Conservation (phyloP, 1,140 invertebrate species). For the Lepidotrigona ventralis region DNA sequence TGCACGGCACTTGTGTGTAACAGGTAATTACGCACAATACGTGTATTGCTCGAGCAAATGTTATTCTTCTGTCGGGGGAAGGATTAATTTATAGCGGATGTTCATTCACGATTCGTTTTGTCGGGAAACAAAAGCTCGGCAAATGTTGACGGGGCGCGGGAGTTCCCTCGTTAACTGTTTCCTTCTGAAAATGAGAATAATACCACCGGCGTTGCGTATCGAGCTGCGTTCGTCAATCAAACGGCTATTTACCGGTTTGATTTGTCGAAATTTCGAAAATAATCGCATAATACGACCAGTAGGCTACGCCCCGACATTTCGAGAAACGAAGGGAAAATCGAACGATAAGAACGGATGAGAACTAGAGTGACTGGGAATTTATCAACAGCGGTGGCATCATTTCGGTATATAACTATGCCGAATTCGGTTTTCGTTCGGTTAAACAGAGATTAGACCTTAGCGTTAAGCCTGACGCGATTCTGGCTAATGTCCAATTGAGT, state of each 20-base stretch:
- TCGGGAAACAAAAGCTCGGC: slow-evolving; percentile 4
- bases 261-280: background rate
- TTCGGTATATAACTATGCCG: no score
- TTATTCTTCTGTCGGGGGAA: background rate
- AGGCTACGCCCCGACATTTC: no score
- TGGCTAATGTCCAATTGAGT: slow-evolving; percentile 42
- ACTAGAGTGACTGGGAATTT: background rate
- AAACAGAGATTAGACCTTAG: slow-evolving; percentile 17
- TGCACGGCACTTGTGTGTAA: background rate
- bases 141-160: background rate
- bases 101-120: background rate
- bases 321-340: no score
- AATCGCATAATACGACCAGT: no score
- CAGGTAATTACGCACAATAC: background rate
- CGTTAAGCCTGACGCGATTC: background rate
- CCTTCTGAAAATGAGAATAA: background rate
- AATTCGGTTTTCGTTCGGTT: slow-evolving; percentile 13
- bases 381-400: background rate
- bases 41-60: slow-evolving; percentile 5
- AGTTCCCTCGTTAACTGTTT: no score
- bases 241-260: background rate
- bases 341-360: no score
- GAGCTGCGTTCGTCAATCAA: background rate
- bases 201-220: background rate
- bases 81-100: slow-evolving; percentile 10